These are phyloP conservation scores for Stictonetta naevosa DNA, from an alignment of 2,113 vertebrate species.

Conservation along the genomic window DNA sequence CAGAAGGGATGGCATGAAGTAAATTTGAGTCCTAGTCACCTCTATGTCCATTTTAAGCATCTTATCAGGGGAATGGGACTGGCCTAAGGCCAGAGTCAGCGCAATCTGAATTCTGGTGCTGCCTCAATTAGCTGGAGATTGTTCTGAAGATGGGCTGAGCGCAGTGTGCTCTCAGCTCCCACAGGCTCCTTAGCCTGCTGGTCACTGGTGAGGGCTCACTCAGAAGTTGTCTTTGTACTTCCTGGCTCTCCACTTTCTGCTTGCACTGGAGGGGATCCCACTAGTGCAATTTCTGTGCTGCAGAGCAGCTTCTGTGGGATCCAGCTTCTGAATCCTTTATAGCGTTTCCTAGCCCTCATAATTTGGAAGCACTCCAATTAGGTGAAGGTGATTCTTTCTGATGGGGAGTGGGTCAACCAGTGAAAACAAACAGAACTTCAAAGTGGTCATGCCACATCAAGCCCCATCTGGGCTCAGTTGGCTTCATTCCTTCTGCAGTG, in stretches of 20 bases:
- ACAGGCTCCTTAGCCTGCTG: background rate
- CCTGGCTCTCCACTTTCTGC: background rate
- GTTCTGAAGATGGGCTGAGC: background rate
- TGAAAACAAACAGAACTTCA: conserved; percentile 38
- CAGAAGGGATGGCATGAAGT: background rate
- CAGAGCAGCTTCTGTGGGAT: background rate
- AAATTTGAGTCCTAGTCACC: background rate
- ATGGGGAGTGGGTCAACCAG: background rate
- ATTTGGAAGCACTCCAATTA: conserved; percentile 21
- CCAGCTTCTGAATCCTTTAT: background rate
- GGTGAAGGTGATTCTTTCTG: conserved; percentile 21
- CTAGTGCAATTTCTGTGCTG: background rate
- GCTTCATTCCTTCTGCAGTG: background rate
- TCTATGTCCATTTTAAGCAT: background rate
- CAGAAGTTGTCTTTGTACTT: background rate
- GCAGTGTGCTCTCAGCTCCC: background rate
- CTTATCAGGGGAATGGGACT: background rate
- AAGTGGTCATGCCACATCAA: conserved; percentile 1
- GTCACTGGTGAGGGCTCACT: background rate
- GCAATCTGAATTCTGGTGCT: background rate
- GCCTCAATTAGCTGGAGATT: background rate
- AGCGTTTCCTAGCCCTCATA: background rate
- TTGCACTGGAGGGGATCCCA: background rate
- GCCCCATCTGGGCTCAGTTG: background rate
- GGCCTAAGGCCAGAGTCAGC: background rate